phyloP scores from a whole-genome alignment of 2,113 vertebrate species.

The Podarcis cretensis region DNA sequence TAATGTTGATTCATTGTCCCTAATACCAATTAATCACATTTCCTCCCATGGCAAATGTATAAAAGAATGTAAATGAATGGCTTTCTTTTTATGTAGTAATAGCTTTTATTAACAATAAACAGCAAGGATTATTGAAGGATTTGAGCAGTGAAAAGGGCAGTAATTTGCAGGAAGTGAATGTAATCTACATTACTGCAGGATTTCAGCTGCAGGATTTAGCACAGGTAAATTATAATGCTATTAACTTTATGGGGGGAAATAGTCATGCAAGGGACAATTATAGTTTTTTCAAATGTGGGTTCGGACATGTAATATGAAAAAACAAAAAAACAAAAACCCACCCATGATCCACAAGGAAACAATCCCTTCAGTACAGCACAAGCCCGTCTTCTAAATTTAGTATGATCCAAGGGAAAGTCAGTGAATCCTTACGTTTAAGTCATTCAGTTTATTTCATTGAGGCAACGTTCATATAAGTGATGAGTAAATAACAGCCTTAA shows the following conservation, averaged over 20 bases:
- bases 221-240: constrained; percentile 43
- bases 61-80: constrained; percentile 28
- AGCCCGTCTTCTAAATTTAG: neutral
- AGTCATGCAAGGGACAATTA: constrained; percentile 4
- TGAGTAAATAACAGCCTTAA: neutral
- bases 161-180: constrained; percentile 48
- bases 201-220: constrained; percentile 39
- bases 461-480: too few species aligned
- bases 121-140: constrained; percentile 48
- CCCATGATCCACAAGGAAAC: neutral
- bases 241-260: constrained; percentile 39
- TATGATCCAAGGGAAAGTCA: neutral
- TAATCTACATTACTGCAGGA: constrained; percentile 27
- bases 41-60: constrained; percentile 14
- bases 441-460: neutral
- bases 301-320: neutral
- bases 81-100: constrained; percentile 41
- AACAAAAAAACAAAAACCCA: neutral
- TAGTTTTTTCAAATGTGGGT: constrained; percentile 26
- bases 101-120: constrained; percentile 56
- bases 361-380: neutral
- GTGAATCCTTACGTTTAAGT: neutral
- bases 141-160: constrained; percentile 26
- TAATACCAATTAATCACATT: constrained; percentile 28
- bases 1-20: constrained; percentile 33